Conservation (phyloP, 2,113 vertebrate genomes). For the Nothoprocta pentlandii region DNA sequence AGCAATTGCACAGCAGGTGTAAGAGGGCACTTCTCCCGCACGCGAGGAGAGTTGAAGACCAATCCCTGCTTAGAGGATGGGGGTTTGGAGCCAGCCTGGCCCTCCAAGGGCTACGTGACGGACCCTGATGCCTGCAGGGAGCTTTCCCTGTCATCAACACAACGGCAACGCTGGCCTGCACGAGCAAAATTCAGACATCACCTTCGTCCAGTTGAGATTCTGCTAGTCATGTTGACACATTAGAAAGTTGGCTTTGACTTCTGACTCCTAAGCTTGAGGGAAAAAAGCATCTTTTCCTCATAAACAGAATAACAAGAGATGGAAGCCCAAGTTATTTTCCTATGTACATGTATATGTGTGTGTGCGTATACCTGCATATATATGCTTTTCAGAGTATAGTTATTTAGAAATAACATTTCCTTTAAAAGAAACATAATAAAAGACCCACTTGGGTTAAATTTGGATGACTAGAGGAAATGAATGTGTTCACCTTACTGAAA, state of each 20-base stretch:
- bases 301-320: accelerated
- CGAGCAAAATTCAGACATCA: not conserved
- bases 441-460: not conserved
- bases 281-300: not conserved
- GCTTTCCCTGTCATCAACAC: not conserved
- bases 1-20: not conserved
- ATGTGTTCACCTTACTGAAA: not conserved
- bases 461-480: not conserved
- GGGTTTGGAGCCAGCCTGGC: not conserved
- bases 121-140: not conserved
- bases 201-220: not conserved
- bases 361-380: not conserved
- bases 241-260: not conserved
- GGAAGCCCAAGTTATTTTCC: not conserved
- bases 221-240: not conserved
- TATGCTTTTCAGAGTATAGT: not conserved
- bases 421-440: not conserved
- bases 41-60: not conserved
- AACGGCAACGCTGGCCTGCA: not conserved
- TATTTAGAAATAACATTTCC: not conserved
- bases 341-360: not conserved
- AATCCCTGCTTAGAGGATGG: not conserved
- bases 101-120: not conserved
- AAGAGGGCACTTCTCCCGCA: not conserved
- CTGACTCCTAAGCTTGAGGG: not conserved